Evolutionary conservation across 2,797 vertebrate genomes (phyloP), one percentile per base, ranked within the genome.

Genomic region (Lerista edwardsae): DNA sequence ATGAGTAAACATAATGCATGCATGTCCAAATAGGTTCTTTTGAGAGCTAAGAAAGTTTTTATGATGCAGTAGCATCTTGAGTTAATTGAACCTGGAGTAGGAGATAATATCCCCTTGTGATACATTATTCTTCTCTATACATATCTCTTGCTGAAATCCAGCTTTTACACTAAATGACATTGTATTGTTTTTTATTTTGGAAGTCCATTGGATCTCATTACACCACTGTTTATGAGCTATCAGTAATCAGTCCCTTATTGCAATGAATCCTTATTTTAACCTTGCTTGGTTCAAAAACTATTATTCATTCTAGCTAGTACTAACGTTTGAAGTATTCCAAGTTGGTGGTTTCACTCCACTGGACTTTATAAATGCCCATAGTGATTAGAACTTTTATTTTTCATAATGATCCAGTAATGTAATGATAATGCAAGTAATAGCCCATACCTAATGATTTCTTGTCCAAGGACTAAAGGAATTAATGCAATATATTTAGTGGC

Each of bases 371-470:
- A 94, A 94, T 91, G 91, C 90, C 92, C 87, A n/a, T 93, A 86
- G 90, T 90, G 90, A 95, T 94, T 92, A 91, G 88, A 94, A 93
- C 68, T 95, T 95, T 92, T 95, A 88, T 93, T 95, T 96, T 95
- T 94, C 91, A 84, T 95, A 92, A 94, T 93, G 92, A 92, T 92
- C 84, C 90, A 78, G 90, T 93, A 96, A 95, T 94, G 88, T 93
- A 95, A 95, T 87, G 90, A 93, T 95, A 95, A 95, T 88, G 86
- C 89, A 94, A 94, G 92, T 94, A 96, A 95, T 94, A 94, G 91
- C 80, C 94, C 93, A 91, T 95, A 92, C 89, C 95, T 94, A 96
- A 95, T 94, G 94, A 90, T 93, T 93, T 93, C 72, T 67, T 93
- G 93, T 95, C 93, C 89, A 93, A 94, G 87, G 88, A 90, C 89